phyloP scores from a whole-genome alignment of 1,140 invertebrate genomes.

The Lanistes nyassanus region DNA sequence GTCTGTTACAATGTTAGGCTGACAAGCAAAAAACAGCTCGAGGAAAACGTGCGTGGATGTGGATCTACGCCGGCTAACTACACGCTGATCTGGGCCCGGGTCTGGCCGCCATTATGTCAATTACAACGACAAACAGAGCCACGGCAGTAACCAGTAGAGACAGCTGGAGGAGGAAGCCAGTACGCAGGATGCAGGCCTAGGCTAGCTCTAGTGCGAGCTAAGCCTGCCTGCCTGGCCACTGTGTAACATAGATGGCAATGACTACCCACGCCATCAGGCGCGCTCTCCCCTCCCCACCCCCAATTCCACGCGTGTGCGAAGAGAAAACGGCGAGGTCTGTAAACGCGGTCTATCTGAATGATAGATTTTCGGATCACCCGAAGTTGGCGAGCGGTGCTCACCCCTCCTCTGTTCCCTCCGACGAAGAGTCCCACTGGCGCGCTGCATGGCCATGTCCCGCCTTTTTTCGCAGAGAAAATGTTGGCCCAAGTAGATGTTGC shows the following conservation, averaged over 20 bases:
- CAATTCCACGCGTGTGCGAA: not conserved
- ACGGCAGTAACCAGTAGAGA: no score
- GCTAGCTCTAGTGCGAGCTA: no score
- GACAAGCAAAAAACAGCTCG: no score
- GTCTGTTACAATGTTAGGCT: not conserved
- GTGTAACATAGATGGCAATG: not conserved
- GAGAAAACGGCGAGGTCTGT: not conserved
- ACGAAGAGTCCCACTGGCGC: not conserved
- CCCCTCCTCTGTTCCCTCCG: not conserved
- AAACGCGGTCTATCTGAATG: constrained; percentile 1
- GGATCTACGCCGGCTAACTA: no score
- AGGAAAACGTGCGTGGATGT: no score
- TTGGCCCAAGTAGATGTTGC: not conserved
- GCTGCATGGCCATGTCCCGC: not conserved
- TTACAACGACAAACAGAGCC: no score
- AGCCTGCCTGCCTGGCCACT: no score
- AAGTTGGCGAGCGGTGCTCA: not conserved
- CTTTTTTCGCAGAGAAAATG: not conserved
- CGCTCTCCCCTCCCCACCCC: not conserved
- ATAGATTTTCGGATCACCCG: constrained; percentile 10
- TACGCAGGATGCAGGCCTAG: no score
- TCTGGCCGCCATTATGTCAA: no score
- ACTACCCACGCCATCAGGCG: not conserved
- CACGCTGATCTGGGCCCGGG: no score
- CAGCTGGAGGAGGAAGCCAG: no score